Evolutionary conservation across 2,888 invertebrate species (phyloP).

Genomic region (Shargacucullia verbasci): DNA sequence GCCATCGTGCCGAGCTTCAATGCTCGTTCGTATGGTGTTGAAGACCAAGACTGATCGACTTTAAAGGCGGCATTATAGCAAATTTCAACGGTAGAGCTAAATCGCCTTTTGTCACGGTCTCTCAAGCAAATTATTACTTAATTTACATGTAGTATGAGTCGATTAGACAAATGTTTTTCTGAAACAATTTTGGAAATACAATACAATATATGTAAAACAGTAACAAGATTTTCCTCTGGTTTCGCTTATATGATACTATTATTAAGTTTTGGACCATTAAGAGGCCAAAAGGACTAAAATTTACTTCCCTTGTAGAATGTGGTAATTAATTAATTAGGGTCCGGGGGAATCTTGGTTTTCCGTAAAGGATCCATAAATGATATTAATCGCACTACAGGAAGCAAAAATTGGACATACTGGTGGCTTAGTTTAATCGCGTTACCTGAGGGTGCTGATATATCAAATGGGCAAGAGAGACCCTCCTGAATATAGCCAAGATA

Average conservation of each 20-base stretch:
- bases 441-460: no score
- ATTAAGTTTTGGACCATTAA: no score
- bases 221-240: background rate
- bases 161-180: constrained; percentile 29
- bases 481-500: no score
- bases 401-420: no score
- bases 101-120: constrained; percentile 41
- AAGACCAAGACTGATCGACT: constrained; percentile 25
- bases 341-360: no score
- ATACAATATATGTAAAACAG: constrained; percentile 15
- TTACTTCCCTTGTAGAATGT: no score
- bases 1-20: constrained; percentile 37
- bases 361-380: no score
- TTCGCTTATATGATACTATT: constrained; percentile 2
- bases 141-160: constrained; percentile 19
- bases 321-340: no score
- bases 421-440: no score
- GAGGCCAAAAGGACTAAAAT: no score
- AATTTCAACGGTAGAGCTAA: constrained; percentile 30
- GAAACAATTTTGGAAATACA: constrained; percentile 27
- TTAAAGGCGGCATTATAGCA: constrained; percentile 26
- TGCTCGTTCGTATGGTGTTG: constrained; percentile 32
- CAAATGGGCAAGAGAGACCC: no score
- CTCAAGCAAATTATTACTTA: constrained; percentile 38
- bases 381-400: no score